Conservation (phyloP, 2,888 invertebrate species). For the Dryadula phaetusa region DNA sequence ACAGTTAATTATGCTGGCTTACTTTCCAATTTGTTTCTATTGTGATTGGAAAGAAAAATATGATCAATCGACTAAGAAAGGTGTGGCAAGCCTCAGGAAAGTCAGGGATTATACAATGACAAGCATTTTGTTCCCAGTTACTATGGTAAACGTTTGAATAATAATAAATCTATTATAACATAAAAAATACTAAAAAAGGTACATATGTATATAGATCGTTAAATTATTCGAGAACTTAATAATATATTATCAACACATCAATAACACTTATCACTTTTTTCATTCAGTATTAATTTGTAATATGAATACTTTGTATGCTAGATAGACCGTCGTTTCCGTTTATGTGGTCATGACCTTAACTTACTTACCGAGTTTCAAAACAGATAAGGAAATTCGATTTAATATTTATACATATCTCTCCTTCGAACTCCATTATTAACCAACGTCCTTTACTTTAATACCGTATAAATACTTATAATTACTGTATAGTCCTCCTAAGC, state of each 20-base stretch:
- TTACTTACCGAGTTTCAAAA: constrained; percentile 5
- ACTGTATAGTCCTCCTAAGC: too few relatives aligned
- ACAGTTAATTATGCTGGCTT: constrained; percentile 54
- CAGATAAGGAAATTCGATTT: not conserved
- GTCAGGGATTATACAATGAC: constrained; percentile 57
- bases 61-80: constrained; percentile 43
- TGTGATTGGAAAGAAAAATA: constrained; percentile 55
- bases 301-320: not conserved
- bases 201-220: too few relatives aligned
- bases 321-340: not conserved
- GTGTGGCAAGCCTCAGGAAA: constrained; percentile 47
- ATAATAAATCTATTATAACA: not conserved
- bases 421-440: not conserved
- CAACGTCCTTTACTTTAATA: not conserved
- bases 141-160: constrained; percentile 34
- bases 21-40: constrained; percentile 56
- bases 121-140: constrained; percentile 55
- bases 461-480: too few relatives aligned
- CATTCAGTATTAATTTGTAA: not conserved
- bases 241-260: too few relatives aligned
- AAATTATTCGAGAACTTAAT: too few relatives aligned
- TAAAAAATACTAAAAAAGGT: too few relatives aligned
- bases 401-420: not conserved
- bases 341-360: not conserved
- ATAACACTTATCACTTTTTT: not conserved